A percentile compares a stretch with the other conserved stretches of the same genome.
Conservation (phyloP, 2,797 vertebrate species). For the Sebastes matsubarae region DNA sequence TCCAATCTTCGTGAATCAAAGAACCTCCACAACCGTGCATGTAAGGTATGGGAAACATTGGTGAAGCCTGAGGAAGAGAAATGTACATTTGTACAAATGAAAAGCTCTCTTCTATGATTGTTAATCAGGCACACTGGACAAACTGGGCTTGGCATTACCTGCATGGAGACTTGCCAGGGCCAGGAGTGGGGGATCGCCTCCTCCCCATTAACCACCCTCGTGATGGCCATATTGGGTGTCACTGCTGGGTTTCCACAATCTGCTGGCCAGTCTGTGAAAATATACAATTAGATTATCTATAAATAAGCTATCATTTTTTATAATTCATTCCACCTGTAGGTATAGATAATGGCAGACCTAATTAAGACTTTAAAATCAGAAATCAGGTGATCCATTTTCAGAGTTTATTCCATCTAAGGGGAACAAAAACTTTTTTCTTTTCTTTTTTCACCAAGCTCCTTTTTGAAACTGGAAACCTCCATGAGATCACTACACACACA, state of each 20-base stretch:
- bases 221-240: conserved; percentile 47
- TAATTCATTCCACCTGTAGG: not conserved
- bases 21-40: conserved; percentile 81
- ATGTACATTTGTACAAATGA: not conserved
- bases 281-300: not conserved
- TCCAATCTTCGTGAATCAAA: conserved; percentile 81
- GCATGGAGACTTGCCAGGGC: conserved; percentile 84
- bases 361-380: not conserved
- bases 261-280: conserved; percentile 73
- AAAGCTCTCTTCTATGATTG: not conserved
- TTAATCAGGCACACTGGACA: not conserved
- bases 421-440: not conserved
- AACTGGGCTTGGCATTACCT: conserved; percentile 58
- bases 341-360: not conserved
- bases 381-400: not conserved
- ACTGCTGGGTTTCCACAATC: conserved; percentile 74
- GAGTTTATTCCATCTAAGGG: not conserved
- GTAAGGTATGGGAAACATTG: conserved; percentile 49
- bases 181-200: conserved; percentile 77
- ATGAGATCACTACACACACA: not conserved
- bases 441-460: not conserved
- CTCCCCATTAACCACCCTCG: conserved; percentile 75
- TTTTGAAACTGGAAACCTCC: not conserved
- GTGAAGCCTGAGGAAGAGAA: conserved; percentile 59
- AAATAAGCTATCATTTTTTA: not conserved